These are phyloP conservation scores for Lissonota sp. DNA, from an alignment of 2,888 invertebrate species.

Conservation along the genomic window DNA sequence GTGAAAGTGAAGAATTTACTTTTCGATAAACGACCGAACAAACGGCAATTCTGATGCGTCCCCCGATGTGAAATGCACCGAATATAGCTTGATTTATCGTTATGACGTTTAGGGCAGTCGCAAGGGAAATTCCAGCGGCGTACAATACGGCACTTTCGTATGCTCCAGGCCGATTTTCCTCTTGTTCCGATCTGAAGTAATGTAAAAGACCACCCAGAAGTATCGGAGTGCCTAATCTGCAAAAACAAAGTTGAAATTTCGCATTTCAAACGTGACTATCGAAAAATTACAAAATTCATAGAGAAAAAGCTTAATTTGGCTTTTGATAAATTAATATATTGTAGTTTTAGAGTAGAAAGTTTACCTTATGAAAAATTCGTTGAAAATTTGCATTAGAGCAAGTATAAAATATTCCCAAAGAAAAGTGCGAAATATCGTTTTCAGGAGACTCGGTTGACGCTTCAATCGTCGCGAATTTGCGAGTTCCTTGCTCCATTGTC, in stretches of 20 bases:
- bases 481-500: constrained; percentile 84
- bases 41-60: constrained; percentile 92
- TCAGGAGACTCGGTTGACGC: constrained; percentile 83
- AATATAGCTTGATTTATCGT: constrained; percentile 88
- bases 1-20: constrained; percentile 81
- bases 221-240: constrained; percentile 88
- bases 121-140: constrained; percentile 79
- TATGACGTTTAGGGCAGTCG: constrained; percentile 84
- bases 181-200: constrained; percentile 85
- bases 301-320: too few species aligned
- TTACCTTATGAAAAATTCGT: constrained; percentile 79
- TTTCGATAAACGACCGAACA: constrained; percentile 94
- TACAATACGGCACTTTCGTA: constrained; percentile 78
- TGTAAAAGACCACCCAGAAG: constrained; percentile 87
- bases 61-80: constrained; percentile 90
- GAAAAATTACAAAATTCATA: too few species aligned
- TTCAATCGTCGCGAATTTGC: constrained; percentile 76
- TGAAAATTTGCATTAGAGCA: constrained; percentile 84
- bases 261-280: too few species aligned
- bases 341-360: not conserved
- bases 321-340: too few species aligned
- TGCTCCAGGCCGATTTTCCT: constrained; percentile 58
- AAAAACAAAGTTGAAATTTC: not conserved
- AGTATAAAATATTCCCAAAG: constrained; percentile 82
- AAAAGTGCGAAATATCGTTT: constrained; percentile 84